Evolutionary conservation across 2,797 vertebrate species (phyloP).

Genomic region (Typhlichthys eigenmanni): DNA sequence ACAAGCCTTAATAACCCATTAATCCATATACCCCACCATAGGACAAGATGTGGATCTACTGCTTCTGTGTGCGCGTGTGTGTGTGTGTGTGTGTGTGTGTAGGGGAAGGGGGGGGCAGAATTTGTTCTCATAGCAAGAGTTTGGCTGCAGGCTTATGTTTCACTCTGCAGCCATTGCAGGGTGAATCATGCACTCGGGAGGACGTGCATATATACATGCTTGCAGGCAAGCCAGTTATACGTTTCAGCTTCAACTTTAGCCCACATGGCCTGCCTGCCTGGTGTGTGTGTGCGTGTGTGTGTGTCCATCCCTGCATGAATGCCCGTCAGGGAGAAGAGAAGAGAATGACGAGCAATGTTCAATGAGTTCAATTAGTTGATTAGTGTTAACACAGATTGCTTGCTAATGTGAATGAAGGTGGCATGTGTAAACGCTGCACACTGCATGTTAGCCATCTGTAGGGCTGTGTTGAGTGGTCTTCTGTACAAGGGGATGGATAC

Average conservation of each 20-base stretch:
- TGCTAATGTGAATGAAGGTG: slow-evolving; percentile 19
- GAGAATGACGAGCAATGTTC: slow-evolving; percentile 53
- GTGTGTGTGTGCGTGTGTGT: slow-evolving; percentile 35
- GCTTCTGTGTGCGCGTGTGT: slow-evolving; percentile 11
- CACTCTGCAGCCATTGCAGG: slow-evolving; percentile 41
- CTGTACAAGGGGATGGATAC: slow-evolving; percentile 11
- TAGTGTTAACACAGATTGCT: slow-evolving; percentile 48
- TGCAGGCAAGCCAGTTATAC: slow-evolving; percentile 21
- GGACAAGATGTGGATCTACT: not conserved
- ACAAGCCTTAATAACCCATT: slow-evolving; percentile 29
- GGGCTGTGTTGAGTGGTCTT: slow-evolving; percentile 17
- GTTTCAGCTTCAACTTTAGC: slow-evolving; percentile 65
- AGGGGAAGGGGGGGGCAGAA: not conserved
- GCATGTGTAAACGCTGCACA: not conserved
- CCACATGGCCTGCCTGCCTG: slow-evolving; percentile 46
- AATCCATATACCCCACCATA: slow-evolving; percentile 31
- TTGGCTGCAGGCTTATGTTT: slow-evolving; percentile 44
- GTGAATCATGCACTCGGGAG: not conserved
- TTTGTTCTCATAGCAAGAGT: slow-evolving; percentile 29
- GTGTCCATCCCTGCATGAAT: slow-evolving; percentile 64
- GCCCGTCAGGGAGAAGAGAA: slow-evolving; percentile 38
- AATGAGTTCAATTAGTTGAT: slow-evolving; percentile 61
- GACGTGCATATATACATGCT: slow-evolving; percentile 9
- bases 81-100: not conserved
- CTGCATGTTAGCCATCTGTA: slow-evolving; percentile 27